Conservation (phyloP, 2,888 invertebrate genomes). For the Conops quadrifasciatus region DNA sequence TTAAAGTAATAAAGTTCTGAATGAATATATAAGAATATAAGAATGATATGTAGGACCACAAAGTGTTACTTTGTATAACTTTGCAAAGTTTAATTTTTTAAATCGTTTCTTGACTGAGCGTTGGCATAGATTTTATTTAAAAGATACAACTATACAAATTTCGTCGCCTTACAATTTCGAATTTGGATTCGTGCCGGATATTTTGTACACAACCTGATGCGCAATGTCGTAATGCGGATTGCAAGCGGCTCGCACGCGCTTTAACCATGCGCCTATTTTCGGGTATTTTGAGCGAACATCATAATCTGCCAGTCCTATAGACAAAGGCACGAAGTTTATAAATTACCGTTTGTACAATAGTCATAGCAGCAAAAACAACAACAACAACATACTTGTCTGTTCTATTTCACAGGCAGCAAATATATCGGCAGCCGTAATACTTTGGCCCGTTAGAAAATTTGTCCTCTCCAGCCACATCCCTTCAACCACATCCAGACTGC, state of each 20-base stretch:
- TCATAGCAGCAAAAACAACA: neutral
- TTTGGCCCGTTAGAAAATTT: slow-evolving; percentile 69
- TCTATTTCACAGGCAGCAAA: slow-evolving; percentile 81
- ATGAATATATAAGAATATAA: no score
- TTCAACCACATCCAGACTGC: slow-evolving; percentile 69
- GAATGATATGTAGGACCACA: no score
- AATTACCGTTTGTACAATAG: no score
- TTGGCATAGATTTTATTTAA: no score
- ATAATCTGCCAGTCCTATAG: slow-evolving; percentile 74
- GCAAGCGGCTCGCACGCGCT: slow-evolving; percentile 70
- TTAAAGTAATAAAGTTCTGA: no score
- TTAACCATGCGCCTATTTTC: slow-evolving; percentile 72
- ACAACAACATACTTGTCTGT: slow-evolving; percentile 71
- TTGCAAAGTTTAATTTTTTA: no score
- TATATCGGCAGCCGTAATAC: slow-evolving; percentile 77
- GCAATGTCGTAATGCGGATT: slow-evolving; percentile 75
- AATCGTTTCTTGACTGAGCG: no score
- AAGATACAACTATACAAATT: no score
- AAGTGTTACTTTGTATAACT: no score
- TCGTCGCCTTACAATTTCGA: slow-evolving; percentile 53
- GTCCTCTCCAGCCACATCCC: slow-evolving; percentile 69
- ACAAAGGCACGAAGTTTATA: neutral
- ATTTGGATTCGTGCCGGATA: slow-evolving; percentile 61
- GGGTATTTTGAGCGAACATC: slow-evolving; percentile 71
- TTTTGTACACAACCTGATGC: slow-evolving; percentile 68